Percentiles rank a stretch among this genome's conserved stretches.
phyloP scores from a whole-genome alignment of 2,797 vertebrate genomes.

The Coluber constrictor region DNA sequence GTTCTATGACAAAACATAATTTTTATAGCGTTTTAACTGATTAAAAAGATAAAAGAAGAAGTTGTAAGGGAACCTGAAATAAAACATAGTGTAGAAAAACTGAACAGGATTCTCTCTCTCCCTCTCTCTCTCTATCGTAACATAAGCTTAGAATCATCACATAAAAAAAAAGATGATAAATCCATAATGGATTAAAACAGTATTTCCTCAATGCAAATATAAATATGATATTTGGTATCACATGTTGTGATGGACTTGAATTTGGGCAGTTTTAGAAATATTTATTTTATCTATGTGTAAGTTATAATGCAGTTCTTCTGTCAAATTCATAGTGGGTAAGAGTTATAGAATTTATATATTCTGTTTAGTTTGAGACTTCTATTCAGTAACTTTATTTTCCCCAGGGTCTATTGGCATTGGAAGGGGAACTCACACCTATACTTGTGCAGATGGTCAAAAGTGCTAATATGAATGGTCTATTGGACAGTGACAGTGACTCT shows the following conservation, averaged over 20 bases:
- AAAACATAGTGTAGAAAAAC: neutral
- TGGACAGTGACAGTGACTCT: slow-evolving; percentile 87
- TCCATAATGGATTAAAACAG: neutral
- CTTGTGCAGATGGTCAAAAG: slow-evolving; percentile 92
- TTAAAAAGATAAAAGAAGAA: neutral
- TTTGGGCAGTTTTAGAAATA: neutral
- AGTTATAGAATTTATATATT: neutral
- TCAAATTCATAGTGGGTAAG: neutral
- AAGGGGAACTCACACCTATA: slow-evolving; percentile 87
- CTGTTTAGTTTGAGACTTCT: neutral
- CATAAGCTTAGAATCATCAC: neutral
- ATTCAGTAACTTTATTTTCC: slow-evolving; percentile 42
- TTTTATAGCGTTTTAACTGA: neutral
- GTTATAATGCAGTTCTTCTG: neutral
- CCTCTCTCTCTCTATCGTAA: neutral
- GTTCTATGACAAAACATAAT: neutral
- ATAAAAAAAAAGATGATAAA: neutral
- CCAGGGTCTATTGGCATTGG: slow-evolving; percentile 84
- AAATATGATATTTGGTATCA: neutral
- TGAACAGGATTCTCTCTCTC: too few relatives aligned
- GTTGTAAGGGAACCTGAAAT: neutral
- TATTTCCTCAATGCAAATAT: neutral
- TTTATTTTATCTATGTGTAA: neutral
- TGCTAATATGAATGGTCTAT: slow-evolving; percentile 87
- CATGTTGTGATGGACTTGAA: neutral